Evolutionary conservation across 2,888 invertebrate genomes (phyloP).

Genomic region (Hypercompe scribonia): DNA sequence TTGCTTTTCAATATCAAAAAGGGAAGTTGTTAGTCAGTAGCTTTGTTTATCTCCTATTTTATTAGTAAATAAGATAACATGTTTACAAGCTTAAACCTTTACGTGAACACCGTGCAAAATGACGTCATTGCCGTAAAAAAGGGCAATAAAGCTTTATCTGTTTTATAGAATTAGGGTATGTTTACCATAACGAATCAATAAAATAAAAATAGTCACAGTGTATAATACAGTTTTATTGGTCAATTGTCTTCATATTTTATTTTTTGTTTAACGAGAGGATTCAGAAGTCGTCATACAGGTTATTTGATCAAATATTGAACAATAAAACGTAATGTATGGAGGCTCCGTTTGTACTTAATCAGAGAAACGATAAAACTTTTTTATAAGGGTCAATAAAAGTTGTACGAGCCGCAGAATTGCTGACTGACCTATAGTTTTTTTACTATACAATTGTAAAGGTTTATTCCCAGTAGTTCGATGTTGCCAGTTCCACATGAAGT

Average conservation of each 20-base stretch:
- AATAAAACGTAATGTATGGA: neutral
- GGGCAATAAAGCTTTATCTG: conserved; percentile 9
- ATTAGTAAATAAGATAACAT: neutral
- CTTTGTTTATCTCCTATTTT: conserved; percentile 2
- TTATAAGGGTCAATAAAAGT: neutral
- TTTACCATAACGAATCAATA: conserved; percentile 2
- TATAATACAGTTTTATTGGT: neutral
- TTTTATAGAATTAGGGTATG: conserved; percentile 8
- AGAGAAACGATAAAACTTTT: neutral
- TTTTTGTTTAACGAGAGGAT: neutral
- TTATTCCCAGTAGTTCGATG: too few species aligned
- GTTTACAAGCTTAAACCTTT: conserved; percentile 3
- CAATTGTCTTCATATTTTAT: neutral
- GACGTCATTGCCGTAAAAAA: conserved; percentile 3
- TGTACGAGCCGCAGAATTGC: neutral
- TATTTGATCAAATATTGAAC: conserved; percentile 2
- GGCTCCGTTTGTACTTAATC: neutral
- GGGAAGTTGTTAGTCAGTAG: neutral
- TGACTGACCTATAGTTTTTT: neutral
- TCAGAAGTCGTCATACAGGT: neutral
- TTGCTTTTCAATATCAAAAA: neutral
- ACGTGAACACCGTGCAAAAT: conserved; percentile 1
- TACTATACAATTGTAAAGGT: neutral
- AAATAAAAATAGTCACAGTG: neutral
- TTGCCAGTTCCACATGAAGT: too few species aligned